phyloP scores from a whole-genome alignment of 2,797 vertebrate species.

The Poecile montanus region DNA sequence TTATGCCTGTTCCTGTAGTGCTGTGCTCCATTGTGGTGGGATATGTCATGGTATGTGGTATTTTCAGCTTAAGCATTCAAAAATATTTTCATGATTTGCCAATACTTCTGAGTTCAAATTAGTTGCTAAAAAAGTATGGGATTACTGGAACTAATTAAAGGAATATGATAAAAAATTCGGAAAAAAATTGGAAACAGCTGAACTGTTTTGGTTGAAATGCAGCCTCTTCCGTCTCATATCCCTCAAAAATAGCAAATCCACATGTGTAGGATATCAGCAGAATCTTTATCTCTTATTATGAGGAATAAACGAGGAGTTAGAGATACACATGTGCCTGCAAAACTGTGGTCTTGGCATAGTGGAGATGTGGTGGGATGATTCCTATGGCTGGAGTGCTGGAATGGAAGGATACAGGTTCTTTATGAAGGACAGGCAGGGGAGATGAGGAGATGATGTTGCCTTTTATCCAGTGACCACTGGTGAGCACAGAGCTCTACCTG shows the following conservation, averaged over 20 bases:
- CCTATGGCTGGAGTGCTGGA: not conserved
- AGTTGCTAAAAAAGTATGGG: not conserved
- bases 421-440: not conserved
- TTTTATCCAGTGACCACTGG: not conserved
- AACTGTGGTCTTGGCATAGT: not conserved
- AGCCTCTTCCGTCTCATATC: not conserved
- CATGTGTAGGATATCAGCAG: not conserved
- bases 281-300: not conserved
- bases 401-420: not conserved
- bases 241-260: not conserved
- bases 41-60: not conserved
- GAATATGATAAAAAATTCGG: not conserved
- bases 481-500: not conserved
- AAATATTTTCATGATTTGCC: not conserved
- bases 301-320: not conserved
- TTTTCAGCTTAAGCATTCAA: not conserved
- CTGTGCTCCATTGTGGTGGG: not conserved
- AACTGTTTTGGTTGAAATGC: not conserved
- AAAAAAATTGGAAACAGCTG: not conserved
- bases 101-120: not conserved
- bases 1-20: not conserved
- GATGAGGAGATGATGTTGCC: not conserved
- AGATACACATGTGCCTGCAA: too few species aligned
- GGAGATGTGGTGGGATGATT: not conserved
- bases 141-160: not conserved